These are phyloP conservation scores for Brachymystax lenok DNA, from an alignment of 2,797 vertebrate genomes.

Conservation along the genomic window DNA sequence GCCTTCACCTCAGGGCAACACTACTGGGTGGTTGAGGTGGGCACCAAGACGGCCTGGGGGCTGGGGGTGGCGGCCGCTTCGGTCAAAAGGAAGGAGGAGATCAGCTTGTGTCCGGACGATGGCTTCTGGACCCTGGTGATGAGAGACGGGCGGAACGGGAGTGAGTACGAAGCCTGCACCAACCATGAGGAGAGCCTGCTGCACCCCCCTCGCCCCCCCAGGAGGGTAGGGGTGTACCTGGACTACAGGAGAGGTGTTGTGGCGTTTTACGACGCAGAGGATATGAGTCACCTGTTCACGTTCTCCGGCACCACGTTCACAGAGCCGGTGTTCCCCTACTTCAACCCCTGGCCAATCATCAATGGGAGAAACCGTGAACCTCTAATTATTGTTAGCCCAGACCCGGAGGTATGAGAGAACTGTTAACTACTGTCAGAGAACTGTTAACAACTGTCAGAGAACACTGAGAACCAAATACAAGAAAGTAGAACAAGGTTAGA, in stretches of 20 bases:
- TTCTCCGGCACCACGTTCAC: constrained; percentile 69
- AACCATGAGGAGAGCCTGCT: constrained; percentile 70
- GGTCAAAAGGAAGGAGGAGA: constrained; percentile 71
- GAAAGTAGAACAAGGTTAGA: background rate
- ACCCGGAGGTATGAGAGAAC: background rate
- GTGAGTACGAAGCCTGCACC: constrained; percentile 77
- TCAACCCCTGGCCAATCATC: constrained; percentile 77
- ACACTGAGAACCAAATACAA: background rate
- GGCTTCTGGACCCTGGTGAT: constrained; percentile 77
- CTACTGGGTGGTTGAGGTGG: constrained; percentile 81
- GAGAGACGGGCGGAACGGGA: constrained; percentile 62
- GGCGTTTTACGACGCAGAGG: constrained; percentile 72
- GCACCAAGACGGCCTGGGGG: constrained; percentile 73
- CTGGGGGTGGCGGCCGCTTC: constrained; percentile 74
- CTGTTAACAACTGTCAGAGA: constrained; percentile 30
- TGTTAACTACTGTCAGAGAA: background rate
- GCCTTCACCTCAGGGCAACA: constrained; percentile 70
- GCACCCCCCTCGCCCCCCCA: constrained; percentile 60
- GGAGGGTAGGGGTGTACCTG: constrained; percentile 68
- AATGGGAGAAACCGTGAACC: constrained; percentile 74
- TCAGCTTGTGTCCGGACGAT: constrained; percentile 70
- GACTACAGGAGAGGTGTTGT: constrained; percentile 70
- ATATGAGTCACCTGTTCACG: constrained; percentile 76
- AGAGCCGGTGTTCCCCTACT: constrained; percentile 76
- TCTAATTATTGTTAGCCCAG: constrained; percentile 63